phyloP scores from a whole-genome alignment of 2,113 vertebrate genomes.

The Casuarius casuarius region DNA sequence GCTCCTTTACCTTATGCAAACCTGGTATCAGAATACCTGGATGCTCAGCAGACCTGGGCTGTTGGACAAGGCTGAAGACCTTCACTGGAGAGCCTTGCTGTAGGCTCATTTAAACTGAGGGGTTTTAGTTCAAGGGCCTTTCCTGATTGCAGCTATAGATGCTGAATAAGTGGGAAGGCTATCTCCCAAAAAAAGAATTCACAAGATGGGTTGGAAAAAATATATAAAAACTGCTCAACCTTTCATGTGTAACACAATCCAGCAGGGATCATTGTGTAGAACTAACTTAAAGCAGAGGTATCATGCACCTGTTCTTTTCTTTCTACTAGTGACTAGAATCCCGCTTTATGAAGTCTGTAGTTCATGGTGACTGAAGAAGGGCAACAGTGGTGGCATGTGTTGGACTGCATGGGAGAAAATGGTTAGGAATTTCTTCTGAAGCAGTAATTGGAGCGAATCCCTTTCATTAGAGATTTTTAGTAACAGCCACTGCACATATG shows the following conservation, averaged over 20 bases:
- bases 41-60: neutral
- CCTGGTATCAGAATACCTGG: neutral
- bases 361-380: neutral
- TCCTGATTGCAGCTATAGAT: neutral
- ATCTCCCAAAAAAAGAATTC: neutral
- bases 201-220: neutral
- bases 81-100: neutral
- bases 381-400: neutral
- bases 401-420: neutral
- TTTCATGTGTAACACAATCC: neutral
- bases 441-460: neutral
- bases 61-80: neutral
- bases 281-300: neutral
- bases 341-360: neutral
- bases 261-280: neutral
- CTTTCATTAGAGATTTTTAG: neutral
- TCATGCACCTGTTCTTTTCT: neutral
- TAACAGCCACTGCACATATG: neutral
- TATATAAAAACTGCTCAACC: neutral
- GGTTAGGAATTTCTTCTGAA: neutral
- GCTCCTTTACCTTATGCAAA: neutral
- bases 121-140: neutral
- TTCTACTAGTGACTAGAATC: neutral
- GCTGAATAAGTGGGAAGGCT: neutral
- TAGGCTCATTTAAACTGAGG: neutral